Percentiles rank a stretch among this genome's conserved stretches.
Evolutionary conservation across 1,140 invertebrate species (phyloP).

Genomic region (Bombus cullumanus): DNA sequence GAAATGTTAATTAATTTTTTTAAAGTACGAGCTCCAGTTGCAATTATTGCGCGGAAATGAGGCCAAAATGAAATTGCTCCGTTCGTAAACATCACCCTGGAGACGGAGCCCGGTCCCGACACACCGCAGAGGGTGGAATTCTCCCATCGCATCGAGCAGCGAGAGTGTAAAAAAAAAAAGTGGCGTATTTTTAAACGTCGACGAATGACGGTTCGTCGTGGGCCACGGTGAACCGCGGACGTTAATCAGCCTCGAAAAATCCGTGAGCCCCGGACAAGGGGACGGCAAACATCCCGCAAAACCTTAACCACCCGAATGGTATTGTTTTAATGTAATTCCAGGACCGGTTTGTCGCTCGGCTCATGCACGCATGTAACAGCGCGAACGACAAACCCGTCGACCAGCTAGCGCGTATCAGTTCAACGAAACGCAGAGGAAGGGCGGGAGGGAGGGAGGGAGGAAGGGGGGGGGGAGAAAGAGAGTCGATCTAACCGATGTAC

Average conservation of each 20-base stretch:
- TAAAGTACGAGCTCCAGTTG: not conserved
- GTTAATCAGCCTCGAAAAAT: conserved; percentile 30
- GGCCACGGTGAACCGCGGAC: not conserved
- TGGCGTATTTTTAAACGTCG: not conserved
- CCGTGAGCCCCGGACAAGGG: conserved; percentile 2
- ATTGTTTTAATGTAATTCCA: conserved; percentile 75
- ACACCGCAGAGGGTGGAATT: too few species aligned
- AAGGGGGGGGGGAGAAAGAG: not conserved
- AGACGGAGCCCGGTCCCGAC: not conserved
- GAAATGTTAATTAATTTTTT: conserved; percentile 48
- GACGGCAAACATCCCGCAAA: conserved; percentile 63
- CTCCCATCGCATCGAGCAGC: too few species aligned
- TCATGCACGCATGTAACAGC: conserved; percentile 64
- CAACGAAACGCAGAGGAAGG: conserved; percentile 19
- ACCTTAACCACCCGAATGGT: conserved; percentile 69
- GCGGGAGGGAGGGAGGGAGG: not conserved
- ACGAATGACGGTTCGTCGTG: not conserved
- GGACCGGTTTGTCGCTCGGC: conserved; percentile 74
- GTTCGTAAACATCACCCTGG: conserved; percentile 23
- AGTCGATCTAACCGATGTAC: not conserved
- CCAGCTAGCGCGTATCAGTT: conserved; percentile 44
- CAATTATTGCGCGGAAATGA: conserved; percentile 34
- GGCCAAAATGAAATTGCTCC: conserved; percentile 25
- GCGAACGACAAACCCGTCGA: conserved; percentile 67
- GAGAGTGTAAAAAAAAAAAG: not conserved